Conservation (phyloP, 2,888 invertebrate species). For the Selenia dentaria region DNA sequence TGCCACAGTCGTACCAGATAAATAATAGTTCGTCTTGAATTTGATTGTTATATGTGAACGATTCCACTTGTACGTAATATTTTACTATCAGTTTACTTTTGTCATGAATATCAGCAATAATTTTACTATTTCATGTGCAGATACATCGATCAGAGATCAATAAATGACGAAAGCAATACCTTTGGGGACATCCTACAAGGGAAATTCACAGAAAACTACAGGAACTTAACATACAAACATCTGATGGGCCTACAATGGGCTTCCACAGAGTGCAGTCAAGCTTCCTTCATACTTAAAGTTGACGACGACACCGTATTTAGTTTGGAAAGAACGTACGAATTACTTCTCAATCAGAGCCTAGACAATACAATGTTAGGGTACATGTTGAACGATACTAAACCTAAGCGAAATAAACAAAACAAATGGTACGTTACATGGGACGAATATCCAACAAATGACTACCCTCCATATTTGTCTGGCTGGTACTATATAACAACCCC, state of each 20-base stretch:
- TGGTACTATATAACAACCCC: conserved; percentile 93
- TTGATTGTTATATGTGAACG: too few relatives aligned
- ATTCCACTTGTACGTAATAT: too few relatives aligned
- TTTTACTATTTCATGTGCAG: conserved; percentile 37
- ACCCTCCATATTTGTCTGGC: conserved; percentile 92
- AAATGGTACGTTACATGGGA: conserved; percentile 91
- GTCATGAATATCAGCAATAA: too few relatives aligned
- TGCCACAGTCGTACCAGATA: too few relatives aligned
- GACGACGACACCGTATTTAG: conserved; percentile 93
- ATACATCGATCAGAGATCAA: conserved; percentile 79
- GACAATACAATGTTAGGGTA: conserved; percentile 85
- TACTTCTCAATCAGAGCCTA: conserved; percentile 40
- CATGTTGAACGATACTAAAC: conserved; percentile 85
- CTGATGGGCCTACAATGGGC: conserved; percentile 93
- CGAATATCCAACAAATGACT: conserved; percentile 86
- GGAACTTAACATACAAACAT: conserved; percentile 93
- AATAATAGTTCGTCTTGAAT: too few relatives aligned
- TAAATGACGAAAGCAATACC: conserved; percentile 85
- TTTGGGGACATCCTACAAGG: conserved; percentile 91
- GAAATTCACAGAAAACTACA: conserved; percentile 90
- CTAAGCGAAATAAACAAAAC: conserved; percentile 87
- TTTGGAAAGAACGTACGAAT: conserved; percentile 76
- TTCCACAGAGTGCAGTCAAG: conserved; percentile 82
- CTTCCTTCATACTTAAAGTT: conserved; percentile 89
- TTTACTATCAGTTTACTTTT: too few relatives aligned